These are phyloP conservation scores for Holothuria glaberrima DNA, from an alignment of 35 echinoderm and acorn worm species.

Conservation along the genomic window DNA sequence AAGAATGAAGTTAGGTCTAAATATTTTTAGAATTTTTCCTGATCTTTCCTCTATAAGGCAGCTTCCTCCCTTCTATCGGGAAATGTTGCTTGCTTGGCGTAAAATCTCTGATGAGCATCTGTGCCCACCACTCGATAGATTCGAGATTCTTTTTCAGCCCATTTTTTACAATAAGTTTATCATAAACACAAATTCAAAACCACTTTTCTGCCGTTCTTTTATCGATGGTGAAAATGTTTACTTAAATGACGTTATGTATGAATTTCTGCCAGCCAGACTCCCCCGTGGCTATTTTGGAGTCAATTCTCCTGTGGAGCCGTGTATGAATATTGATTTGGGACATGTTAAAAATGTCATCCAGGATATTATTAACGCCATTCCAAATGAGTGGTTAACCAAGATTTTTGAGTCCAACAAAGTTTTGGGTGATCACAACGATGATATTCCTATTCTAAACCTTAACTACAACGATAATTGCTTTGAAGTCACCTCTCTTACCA, in stretches of 20 bases:
- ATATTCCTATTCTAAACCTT: no score
- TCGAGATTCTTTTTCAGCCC: neutral
- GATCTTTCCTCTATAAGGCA: neutral
- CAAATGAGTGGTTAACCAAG: no score
- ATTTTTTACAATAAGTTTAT: conserved; percentile 34
- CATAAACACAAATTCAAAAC: neutral
- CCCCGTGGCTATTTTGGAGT: neutral
- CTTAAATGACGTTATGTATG: conserved; percentile 13
- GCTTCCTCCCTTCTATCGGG: neutral
- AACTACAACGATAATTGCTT: no score
- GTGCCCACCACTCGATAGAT: neutral
- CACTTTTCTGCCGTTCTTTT: neutral
- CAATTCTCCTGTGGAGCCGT: neutral
- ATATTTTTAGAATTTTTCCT: neutral
- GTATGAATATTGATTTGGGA: no score
- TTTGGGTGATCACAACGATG: no score
- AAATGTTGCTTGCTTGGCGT: conserved; percentile 28
- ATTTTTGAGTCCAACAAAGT: no score
- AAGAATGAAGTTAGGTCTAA: conserved; percentile 22
- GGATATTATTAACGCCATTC: no score
- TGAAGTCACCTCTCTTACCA: no score
- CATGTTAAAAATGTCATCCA: no score
- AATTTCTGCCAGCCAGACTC: neutral
- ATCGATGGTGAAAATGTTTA: conserved; percentile 1
- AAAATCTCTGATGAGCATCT: neutral